These are phyloP conservation scores for Karalla daura DNA, from an alignment of 2,797 vertebrate genomes.

Conservation along the genomic window DNA sequence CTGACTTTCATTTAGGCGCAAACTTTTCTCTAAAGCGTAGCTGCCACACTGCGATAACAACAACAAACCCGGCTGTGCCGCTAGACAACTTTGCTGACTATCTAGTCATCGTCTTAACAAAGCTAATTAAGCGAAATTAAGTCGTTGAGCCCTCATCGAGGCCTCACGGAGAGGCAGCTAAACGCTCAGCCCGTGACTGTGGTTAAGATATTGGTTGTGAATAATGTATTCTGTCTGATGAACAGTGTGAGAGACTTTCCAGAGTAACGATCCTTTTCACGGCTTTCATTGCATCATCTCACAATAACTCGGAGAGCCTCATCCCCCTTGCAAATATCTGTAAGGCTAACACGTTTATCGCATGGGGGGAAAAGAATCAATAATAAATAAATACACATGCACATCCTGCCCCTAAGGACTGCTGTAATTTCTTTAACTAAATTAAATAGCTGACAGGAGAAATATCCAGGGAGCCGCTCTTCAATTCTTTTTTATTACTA, in stretches of 20 bases:
- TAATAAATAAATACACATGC: conserved; percentile 97
- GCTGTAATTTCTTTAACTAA: conserved; percentile 93
- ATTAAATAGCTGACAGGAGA: conserved; percentile 91
- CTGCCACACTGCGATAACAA: conserved; percentile 29
- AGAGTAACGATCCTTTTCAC: conserved; percentile 71
- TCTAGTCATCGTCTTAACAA: conserved; percentile 51
- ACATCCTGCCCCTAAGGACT: conserved; percentile 85
- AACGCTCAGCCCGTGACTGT: conserved; percentile 54
- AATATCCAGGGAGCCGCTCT: conserved; percentile 88
- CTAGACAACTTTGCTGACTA: conserved; percentile 41
- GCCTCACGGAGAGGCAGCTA: conserved; percentile 63
- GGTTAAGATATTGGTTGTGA: conserved; percentile 73
- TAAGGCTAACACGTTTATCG: conserved; percentile 90
- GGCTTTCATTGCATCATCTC: conserved; percentile 76
- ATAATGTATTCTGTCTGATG: conserved; percentile 79
- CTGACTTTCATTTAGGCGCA: conserved; percentile 37
- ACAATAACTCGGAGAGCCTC: conserved; percentile 84
- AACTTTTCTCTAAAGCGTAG: conserved; percentile 49
- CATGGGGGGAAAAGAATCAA: conserved; percentile 87
- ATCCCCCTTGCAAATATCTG: conserved; percentile 91
- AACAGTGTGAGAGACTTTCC: conserved; percentile 66
- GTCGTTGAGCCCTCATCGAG: conserved; percentile 60
- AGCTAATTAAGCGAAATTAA: conserved; percentile 69
- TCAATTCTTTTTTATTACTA: conserved; percentile 91
- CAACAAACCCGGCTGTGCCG: conserved; percentile 27